These are phyloP conservation scores for Takifugu rubripes DNA, from an alignment of 2,797 vertebrate species.

Conservation along the genomic window DNA sequence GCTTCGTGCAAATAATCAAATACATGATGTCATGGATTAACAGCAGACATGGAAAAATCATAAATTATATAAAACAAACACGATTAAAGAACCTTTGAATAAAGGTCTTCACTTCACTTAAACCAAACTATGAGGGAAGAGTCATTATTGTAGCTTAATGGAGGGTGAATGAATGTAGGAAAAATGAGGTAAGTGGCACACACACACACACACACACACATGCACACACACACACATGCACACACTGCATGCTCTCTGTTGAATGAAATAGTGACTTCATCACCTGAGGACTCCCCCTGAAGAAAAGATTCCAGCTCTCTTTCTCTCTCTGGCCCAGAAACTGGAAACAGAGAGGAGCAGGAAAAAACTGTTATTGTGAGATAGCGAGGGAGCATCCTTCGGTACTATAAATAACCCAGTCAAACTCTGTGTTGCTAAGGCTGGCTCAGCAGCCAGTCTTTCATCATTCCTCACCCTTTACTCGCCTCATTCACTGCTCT, in stretches of 20 bases:
- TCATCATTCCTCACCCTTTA: slow-evolving; percentile 58
- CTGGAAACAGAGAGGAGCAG: slow-evolving; percentile 43
- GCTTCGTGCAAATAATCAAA: too few relatives aligned
- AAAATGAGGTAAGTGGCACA: not conserved
- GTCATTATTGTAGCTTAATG: too few relatives aligned
- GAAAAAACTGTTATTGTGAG: slow-evolving; percentile 49
- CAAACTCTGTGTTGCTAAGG: slow-evolving; percentile 80
- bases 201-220: not conserved
- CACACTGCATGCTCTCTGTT: slow-evolving; percentile 9
- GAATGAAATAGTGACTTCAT: slow-evolving; percentile 47
- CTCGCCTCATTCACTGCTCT: slow-evolving; percentile 28
- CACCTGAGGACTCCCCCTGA: slow-evolving; percentile 57
- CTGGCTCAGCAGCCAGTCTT: slow-evolving; percentile 67
- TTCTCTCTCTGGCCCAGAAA: slow-evolving; percentile 52
- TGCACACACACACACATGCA: not conserved
- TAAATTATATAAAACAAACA: too few relatives aligned
- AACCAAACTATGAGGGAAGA: too few relatives aligned
- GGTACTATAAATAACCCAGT: slow-evolving; percentile 80
- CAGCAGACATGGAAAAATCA: too few relatives aligned
- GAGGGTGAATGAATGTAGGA: too few relatives aligned
- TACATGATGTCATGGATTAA: too few relatives aligned
- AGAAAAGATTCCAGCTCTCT: slow-evolving; percentile 44
- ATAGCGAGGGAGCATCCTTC: slow-evolving; percentile 61
- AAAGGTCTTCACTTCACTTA: too few relatives aligned
- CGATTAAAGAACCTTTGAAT: too few relatives aligned